These are phyloP conservation scores for Acipenser oxyrinchus DNA, from an alignment of 2,797 vertebrate species.

Conservation along the genomic window DNA sequence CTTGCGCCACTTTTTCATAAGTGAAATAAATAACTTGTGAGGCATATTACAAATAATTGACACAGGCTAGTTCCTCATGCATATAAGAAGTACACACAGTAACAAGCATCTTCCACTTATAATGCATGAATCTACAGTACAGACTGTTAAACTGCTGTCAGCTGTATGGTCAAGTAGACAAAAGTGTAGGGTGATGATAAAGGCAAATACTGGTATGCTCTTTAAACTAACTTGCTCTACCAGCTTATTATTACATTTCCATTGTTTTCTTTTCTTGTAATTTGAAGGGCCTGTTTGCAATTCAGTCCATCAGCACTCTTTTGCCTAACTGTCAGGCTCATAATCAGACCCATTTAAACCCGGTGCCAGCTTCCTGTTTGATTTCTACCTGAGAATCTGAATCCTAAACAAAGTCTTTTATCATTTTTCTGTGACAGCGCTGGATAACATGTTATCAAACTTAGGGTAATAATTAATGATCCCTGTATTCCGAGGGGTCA, in stretches of 20 bases:
- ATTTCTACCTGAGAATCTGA: neutral
- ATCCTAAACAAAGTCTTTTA: neutral
- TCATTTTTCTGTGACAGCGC: neutral
- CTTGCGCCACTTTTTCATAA: no score
- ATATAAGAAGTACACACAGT: no score
- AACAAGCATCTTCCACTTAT: no score
- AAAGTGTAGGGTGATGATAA: no score
- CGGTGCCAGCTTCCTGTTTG: neutral
- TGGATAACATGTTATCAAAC: neutral
- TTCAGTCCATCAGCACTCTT: neutral
- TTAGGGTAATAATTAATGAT: neutral
- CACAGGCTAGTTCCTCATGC: no score
- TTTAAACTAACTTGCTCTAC: no score
- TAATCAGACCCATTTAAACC: neutral
- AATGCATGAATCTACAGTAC: no score
- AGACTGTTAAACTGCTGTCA: no score
- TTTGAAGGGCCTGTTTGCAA: neutral
- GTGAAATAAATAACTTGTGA: no score
- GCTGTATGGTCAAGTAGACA: no score
- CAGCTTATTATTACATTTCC: neutral
- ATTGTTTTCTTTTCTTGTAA: neutral
- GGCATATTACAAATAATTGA: no score
- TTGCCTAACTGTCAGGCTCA: neutral
- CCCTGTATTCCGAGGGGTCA: neutral
- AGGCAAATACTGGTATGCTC: no score